These are phyloP conservation scores for Umimayanthus chanpuru DNA, from an alignment of 92 coral and sea anemone species.

Conservation along the genomic window DNA sequence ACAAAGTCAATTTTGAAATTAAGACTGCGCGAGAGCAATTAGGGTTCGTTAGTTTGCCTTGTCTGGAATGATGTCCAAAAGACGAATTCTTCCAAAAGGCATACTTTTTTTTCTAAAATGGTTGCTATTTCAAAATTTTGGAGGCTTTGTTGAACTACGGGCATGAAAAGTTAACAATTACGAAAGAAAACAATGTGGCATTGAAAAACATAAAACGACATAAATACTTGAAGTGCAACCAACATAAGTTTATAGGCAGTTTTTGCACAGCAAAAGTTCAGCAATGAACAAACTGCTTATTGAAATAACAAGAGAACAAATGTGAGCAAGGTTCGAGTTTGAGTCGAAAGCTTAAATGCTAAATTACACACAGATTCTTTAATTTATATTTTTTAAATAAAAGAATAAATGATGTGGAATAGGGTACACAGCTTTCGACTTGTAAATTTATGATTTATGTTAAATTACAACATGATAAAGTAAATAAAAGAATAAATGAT, in stretches of 20 bases:
- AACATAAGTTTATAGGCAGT: neutral
- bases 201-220: too few relatives aligned
- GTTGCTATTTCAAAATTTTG: too few relatives aligned
- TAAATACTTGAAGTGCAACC: neutral
- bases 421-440: neutral
- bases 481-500: neutral
- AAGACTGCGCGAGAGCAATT: too few relatives aligned
- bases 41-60: too few relatives aligned
- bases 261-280: neutral
- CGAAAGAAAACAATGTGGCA: neutral
- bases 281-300: neutral
- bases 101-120: too few relatives aligned
- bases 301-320: neutral
- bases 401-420: neutral
- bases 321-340: too few relatives aligned
- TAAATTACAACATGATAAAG: constrained; percentile 2
- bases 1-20: too few relatives aligned
- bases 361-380: too few relatives aligned
- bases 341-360: too few relatives aligned
- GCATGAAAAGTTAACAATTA: neutral
- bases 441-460: neutral
- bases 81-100: too few relatives aligned
- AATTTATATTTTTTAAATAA: too few relatives aligned
- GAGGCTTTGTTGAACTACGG: neutral
- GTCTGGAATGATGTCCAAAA: too few relatives aligned